phyloP scores from a whole-genome alignment of 53 echinoderm and acorn worm genomes.

The Holothuria scabra region DNA sequence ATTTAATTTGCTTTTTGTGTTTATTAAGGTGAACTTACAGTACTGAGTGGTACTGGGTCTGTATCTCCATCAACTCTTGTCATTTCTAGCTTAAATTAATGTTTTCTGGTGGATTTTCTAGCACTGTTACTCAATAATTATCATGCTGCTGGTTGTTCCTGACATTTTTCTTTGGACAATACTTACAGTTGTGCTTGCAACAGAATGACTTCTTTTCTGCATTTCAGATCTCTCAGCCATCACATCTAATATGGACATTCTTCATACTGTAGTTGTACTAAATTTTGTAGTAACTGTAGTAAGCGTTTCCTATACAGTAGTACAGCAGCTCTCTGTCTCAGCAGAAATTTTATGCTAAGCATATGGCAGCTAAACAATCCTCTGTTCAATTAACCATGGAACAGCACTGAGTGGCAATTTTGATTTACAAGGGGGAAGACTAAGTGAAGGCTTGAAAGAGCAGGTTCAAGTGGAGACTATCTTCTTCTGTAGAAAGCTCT shows the following conservation, averaged over 20 bases:
- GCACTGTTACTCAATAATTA: background rate
- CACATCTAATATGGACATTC: background rate
- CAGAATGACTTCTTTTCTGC: background rate
- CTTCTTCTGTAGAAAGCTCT: background rate
- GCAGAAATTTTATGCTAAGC: constrained; percentile 13
- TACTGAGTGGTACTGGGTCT: too few species aligned
- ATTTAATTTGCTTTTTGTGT: too few species aligned
- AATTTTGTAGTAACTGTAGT: background rate
- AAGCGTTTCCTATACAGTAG: constrained; percentile 17
- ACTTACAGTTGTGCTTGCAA: background rate
- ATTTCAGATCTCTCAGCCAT: background rate
- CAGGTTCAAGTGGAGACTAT: background rate
- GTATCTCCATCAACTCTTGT: background rate
- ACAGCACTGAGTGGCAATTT: constrained; percentile 13
- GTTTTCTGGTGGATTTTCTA: background rate
- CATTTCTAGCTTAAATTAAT: background rate
- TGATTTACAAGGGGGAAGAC: background rate
- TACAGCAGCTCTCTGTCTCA: too few species aligned
- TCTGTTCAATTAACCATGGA: constrained; percentile 27
- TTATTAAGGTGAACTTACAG: too few species aligned
- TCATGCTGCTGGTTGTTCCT: constrained; percentile 8
- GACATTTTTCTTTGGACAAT: background rate
- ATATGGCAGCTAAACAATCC: background rate
- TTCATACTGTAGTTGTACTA: background rate
- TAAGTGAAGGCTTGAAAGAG: background rate